A percentile compares a stretch with the other conserved stretches of the same genome.
Evolutionary conservation across 2,113 vertebrate genomes (phyloP).

Genomic region (Paracanthobrama guichenoti): DNA sequence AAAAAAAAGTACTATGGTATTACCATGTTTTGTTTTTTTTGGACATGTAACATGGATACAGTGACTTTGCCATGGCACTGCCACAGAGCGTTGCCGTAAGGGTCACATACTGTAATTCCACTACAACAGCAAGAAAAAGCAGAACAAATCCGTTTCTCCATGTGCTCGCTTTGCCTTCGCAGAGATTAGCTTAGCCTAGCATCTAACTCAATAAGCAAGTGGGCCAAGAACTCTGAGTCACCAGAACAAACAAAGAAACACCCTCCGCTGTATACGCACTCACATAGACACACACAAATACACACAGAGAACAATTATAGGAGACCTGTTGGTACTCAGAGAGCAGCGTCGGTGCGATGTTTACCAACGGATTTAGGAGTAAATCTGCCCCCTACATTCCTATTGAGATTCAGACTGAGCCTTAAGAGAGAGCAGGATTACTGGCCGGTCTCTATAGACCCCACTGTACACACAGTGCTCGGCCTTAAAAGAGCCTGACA

Average conservation of each 20-base stretch:
- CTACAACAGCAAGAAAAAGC: background rate
- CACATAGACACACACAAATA: slow-evolving; percentile 23
- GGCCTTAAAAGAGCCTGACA: slow-evolving; percentile 45
- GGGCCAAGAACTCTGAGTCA: slow-evolving; percentile 50
- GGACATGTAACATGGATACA: background rate
- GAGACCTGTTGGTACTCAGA: slow-evolving; percentile 54
- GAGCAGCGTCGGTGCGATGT: slow-evolving; percentile 48
- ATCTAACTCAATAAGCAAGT: slow-evolving; percentile 36
- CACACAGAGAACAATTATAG: slow-evolving; percentile 47
- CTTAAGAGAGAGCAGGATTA: slow-evolving; percentile 57
- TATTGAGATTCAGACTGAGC: slow-evolving; percentile 60
- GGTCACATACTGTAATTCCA: background rate
- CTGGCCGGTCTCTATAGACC: slow-evolving; percentile 52
- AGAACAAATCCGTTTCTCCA: background rate
- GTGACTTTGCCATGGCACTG: background rate
- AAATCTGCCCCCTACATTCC: slow-evolving; percentile 61
- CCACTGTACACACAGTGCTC: slow-evolving; percentile 55
- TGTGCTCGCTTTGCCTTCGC: background rate
- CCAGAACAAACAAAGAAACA: slow-evolving; percentile 52
- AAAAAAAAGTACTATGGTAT: background rate
- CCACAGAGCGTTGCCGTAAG: background rate
- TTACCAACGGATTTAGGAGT: slow-evolving; percentile 60
- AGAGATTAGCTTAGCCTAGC: slow-evolving; percentile 28
- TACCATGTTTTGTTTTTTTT: background rate
- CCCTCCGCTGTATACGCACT: slow-evolving; percentile 49